These are phyloP conservation scores for Entomobrya multifasciata DNA, from an alignment of 2,888 invertebrate genomes.

Conservation along the genomic window DNA sequence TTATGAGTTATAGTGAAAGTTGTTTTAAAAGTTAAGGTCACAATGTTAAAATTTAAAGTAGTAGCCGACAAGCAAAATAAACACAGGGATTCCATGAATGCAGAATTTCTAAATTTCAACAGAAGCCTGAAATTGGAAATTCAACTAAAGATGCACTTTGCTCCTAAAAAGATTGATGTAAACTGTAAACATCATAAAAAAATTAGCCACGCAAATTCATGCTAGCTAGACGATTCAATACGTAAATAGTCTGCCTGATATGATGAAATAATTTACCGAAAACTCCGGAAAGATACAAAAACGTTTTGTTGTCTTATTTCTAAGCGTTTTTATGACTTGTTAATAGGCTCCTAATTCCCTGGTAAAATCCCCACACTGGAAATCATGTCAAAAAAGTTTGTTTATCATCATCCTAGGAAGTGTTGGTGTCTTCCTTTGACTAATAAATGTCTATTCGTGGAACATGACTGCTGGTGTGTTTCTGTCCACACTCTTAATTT, in stretches of 20 bases:
- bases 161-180: conserved; percentile 16
- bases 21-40: no score
- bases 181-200: neutral
- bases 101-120: neutral
- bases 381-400: conserved; percentile 27
- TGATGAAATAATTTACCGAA: neutral
- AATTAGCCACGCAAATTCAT: neutral
- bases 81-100: conserved; percentile 16
- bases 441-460: neutral
- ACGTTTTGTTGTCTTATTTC: neutral
- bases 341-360: neutral
- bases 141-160: neutral
- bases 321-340: neutral
- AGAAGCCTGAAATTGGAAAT: no score
- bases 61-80: conserved; percentile 26
- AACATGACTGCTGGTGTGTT: neutral
- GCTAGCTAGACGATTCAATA: neutral
- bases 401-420: conserved; percentile 27
- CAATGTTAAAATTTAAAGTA: no score
- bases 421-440: neutral
- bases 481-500: neutral
- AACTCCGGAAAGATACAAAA: neutral
- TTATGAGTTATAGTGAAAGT: no score
- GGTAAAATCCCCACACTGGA: neutral
- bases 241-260: neutral